Percentiles rank a stretch among this genome's conserved stretches.
Evolutionary conservation across 2,888 invertebrate species (phyloP).

Genomic region (Cylindroiulus punctatus): DNA sequence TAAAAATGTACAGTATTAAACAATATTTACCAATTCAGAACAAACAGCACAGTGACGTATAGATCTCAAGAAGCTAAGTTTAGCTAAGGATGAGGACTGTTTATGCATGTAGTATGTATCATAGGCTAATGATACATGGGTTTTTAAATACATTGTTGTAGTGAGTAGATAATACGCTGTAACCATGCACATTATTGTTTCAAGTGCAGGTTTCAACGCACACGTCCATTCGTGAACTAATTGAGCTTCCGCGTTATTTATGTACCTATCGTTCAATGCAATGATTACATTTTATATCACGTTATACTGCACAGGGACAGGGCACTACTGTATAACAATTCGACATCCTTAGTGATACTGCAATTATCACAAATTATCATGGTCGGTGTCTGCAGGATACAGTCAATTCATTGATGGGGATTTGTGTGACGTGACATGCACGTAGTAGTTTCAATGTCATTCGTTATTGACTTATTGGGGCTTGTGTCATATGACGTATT

Average conservation of each 20-base stretch:
- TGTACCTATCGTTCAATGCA: background rate
- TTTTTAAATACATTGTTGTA: too few species aligned
- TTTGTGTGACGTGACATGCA: background rate
- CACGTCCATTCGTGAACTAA: background rate
- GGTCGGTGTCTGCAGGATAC: slow-evolving; percentile 6
- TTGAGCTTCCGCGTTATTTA: background rate
- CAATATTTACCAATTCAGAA: too few species aligned
- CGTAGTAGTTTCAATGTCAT: too few species aligned
- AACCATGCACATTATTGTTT: background rate
- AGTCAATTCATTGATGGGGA: background rate
- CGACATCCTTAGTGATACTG: slow-evolving; percentile 23
- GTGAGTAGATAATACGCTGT: background rate
- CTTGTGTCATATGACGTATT: background rate
- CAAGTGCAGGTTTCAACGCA: too few species aligned
- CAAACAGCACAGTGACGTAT: too few species aligned
- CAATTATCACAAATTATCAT: slow-evolving; percentile 38
- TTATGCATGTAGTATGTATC: too few species aligned
- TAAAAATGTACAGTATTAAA: too few species aligned
- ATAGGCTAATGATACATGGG: too few species aligned
- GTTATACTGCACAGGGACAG: background rate
- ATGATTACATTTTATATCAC: background rate
- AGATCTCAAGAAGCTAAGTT: too few species aligned
- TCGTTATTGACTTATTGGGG: too few species aligned
- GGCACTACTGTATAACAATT: background rate
- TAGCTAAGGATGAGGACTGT: too few species aligned